These are phyloP conservation scores for Erebia palarica DNA, from an alignment of 2,888 invertebrate genomes.

Conservation along the genomic window DNA sequence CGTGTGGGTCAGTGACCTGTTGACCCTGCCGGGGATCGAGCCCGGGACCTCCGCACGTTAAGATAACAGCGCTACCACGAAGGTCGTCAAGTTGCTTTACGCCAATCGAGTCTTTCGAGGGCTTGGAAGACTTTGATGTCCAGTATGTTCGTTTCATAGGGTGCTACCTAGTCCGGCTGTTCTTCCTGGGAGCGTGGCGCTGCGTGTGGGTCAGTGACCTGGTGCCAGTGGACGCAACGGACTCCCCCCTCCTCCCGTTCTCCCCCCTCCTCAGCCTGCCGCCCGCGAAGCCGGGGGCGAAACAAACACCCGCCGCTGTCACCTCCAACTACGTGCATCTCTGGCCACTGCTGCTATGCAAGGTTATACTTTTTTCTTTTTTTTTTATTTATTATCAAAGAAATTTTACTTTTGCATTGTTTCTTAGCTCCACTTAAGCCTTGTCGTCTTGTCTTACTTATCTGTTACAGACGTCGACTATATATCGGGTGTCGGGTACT, in stretches of 20 bases:
- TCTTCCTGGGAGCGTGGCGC: constrained; percentile 70
- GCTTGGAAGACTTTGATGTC: too few relatives aligned
- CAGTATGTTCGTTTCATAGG: constrained; percentile 49
- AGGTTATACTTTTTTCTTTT: constrained; percentile 56
- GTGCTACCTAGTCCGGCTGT: constrained; percentile 72
- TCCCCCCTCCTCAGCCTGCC: constrained; percentile 56
- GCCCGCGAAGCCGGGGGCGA: constrained; percentile 49
- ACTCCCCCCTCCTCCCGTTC: constrained; percentile 69
- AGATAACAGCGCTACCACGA: too few relatives aligned
- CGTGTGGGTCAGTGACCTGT: constrained; percentile 73
- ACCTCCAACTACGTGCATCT: constrained; percentile 56
- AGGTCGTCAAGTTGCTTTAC: too few relatives aligned
- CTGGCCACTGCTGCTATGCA: constrained; percentile 72
- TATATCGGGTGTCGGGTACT: too few relatives aligned
- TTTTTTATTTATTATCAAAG: too few relatives aligned
- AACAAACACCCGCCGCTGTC: constrained; percentile 45
- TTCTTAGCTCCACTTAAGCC: too few relatives aligned
- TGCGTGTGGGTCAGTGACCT: constrained; percentile 75
- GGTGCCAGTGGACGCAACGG: constrained; percentile 68
- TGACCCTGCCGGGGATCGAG: too few relatives aligned
- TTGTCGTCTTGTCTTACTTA: too few relatives aligned
- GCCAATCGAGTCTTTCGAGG: too few relatives aligned
- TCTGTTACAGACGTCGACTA: too few relatives aligned
- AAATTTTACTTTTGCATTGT: too few relatives aligned
- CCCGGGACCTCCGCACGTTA: too few relatives aligned